Base-by-base conservation (phyloP, 2,888 invertebrate genomes). In the Lapara coniferarum region DNA sequence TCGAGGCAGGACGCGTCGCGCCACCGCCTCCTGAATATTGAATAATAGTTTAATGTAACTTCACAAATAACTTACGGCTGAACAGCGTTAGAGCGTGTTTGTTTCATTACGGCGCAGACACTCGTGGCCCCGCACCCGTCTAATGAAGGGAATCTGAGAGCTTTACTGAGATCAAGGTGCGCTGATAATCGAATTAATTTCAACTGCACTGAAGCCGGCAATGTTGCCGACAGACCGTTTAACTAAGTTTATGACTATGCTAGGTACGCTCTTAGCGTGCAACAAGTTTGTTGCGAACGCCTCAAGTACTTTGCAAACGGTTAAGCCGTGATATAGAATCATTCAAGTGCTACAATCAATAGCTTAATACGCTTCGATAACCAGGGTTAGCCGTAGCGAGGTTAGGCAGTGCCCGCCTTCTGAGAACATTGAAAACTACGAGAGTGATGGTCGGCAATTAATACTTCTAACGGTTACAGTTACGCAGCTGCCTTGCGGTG, bases 241-340 rank as follows among this genome's bases (percentile, higher is more conserved):
- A 92, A 93, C 92, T 92, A 87, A 92, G 91, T 93, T 92, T 92
- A 91, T 89, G 89, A 91, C 82, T 90, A 92, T 90, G 90, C 86
- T 85, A 85, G 86, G 84, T 88, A 89, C 89, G 90, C 92, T 89
- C 85, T 86, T 82, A 86, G 83, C 80, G 85, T 77, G 92, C 92
- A 93, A 93, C 93, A 93, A 93, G 93, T 93, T 93, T 88, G 89
- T 86, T 83, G 82, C 82, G 84, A 90, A 83, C 89, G 85, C 91
- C 91, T 92, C 89, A 89, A 91, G 91, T 88, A 90, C 90, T 90
- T 87, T 86, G 84, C 89, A 89, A 90, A 90, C 89, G 87, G 88
- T 87, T 89, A 85, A 86, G 82, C 85, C 81, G 80, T 86, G 63
- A 63, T 63, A 63, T 49, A 63, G 63, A 63, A 49, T 63, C 63